phyloP scores from a whole-genome alignment of 2,888 invertebrate species.

The Cordilura impudica region DNA sequence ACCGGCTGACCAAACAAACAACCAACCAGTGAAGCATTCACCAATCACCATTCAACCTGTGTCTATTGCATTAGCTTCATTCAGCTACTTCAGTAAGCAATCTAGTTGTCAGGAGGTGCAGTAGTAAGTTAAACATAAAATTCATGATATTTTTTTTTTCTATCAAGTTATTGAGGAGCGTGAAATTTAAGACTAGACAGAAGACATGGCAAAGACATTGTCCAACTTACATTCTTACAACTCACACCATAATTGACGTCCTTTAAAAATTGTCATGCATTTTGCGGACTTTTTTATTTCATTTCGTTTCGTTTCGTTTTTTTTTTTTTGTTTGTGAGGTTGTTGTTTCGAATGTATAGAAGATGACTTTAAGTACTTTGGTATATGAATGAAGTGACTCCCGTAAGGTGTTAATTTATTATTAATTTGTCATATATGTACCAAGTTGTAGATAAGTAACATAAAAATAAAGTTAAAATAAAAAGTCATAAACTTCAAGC shows the following conservation, averaged over 20 bases:
- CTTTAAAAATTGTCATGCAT: constrained; percentile 42
- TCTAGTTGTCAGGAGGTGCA: neutral
- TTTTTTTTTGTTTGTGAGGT: neutral
- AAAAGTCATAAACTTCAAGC: constrained; percentile 60
- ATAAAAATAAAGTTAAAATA: constrained; percentile 52
- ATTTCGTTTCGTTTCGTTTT: constrained; percentile 21
- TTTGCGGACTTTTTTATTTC: constrained; percentile 33
- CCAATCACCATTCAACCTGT: neutral
- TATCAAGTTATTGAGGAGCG: constrained; percentile 57
- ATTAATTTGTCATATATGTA: constrained; percentile 62
- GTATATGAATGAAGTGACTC: constrained; percentile 36
- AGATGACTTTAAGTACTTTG: neutral
- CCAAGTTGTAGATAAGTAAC: constrained; percentile 17
- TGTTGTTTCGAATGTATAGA: neutral
- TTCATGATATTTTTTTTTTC: constrained; percentile 41
- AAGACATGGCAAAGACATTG: constrained; percentile 30
- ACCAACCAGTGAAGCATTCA: neutral
- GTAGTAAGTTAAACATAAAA: constrained; percentile 22
- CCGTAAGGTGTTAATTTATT: constrained; percentile 64
- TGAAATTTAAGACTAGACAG: constrained; percentile 59
- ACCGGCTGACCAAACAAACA: constrained; percentile 1
- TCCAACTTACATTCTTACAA: neutral
- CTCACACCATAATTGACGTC: constrained; percentile 23
- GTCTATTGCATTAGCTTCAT: neutral
- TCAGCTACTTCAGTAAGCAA: neutral